phyloP scores from a whole-genome alignment of 2,888 invertebrate genomes.

The Drosophila pseudotakahashii region DNA sequence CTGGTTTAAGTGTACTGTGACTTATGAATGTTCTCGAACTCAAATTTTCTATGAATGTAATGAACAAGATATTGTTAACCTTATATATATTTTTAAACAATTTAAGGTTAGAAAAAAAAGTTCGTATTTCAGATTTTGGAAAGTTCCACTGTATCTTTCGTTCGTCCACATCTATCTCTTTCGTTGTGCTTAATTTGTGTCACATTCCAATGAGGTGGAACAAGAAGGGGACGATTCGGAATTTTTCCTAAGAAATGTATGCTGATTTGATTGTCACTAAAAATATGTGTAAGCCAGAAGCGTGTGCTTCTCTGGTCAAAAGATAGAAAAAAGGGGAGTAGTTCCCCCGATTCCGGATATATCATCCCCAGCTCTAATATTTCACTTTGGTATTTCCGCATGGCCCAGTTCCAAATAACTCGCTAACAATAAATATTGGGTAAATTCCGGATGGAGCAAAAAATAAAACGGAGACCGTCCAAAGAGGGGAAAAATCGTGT shows the following conservation, averaged over 20 bases:
- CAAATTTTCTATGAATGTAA: not conserved
- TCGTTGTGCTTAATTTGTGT: constrained; percentile 58
- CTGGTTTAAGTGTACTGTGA: too few species aligned
- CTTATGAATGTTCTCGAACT: not conserved
- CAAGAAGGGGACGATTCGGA: constrained; percentile 13
- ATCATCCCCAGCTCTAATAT: constrained; percentile 39
- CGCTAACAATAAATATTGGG: constrained; percentile 65
- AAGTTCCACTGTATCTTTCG: constrained; percentile 5
- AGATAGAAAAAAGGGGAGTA: constrained; percentile 17
- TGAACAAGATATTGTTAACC: too few species aligned
- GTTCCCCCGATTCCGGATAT: constrained; percentile 29
- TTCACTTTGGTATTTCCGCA: constrained; percentile 61
- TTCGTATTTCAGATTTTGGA: not conserved
- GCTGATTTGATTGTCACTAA: constrained; percentile 46
- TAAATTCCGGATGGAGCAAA: constrained; percentile 54
- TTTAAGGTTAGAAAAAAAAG: not conserved
- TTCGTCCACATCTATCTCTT: constrained; percentile 9
- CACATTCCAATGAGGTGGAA: constrained; percentile 53
- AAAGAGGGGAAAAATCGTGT: not conserved
- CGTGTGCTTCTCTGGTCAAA: not conserved
- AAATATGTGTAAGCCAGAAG: constrained; percentile 9
- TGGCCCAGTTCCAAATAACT: constrained; percentile 59
- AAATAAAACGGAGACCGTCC: not conserved
- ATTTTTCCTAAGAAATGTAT: constrained; percentile 41
- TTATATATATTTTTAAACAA: too few species aligned